Evolutionary conservation across 1,140 invertebrate genomes (phyloP).

Genomic region (Cydia fagiglandana): DNA sequence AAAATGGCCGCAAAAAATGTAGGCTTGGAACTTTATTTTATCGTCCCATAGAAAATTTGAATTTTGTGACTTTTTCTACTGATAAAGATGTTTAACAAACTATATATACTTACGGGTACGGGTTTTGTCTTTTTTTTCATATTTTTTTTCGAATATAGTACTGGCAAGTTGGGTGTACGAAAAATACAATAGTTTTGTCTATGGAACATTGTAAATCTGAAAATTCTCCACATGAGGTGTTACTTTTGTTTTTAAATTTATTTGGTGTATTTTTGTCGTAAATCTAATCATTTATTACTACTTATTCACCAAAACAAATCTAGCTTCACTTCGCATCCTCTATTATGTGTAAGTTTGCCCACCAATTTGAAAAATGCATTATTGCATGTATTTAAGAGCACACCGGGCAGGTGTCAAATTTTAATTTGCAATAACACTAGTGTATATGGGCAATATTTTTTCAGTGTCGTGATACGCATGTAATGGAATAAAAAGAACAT

Average conservation of each 20-base stretch:
- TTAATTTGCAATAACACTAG: conserved; percentile 7
- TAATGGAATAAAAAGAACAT: conserved; percentile 7
- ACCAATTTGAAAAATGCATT: neutral
- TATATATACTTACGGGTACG: no score
- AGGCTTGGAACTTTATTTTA: no score
- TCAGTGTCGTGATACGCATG: neutral
- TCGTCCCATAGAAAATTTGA: no score
- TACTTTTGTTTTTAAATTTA: conserved; percentile 54
- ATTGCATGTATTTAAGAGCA: neutral
- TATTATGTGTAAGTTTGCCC: conserved; percentile 8
- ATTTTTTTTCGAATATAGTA: conserved; percentile 20
- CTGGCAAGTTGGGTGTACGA: neutral
- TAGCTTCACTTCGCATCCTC: neutral
- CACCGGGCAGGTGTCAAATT: conserved; percentile 31
- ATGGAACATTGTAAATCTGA: conserved; percentile 31
- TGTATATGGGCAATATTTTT: neutral
- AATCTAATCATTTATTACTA: conserved; percentile 10
- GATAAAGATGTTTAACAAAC: no score
- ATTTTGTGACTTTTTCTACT: no score
- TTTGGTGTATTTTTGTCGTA: conserved; percentile 38
- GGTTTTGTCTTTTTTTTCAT: conserved; percentile 24
- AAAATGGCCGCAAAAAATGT: no score
- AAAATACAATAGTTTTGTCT: conserved; percentile 35
- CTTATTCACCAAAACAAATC: neutral
- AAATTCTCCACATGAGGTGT: conserved; percentile 56